Percentiles rank a stretch among this genome's conserved stretches.
These are phyloP conservation scores for Falco punctatus DNA, from an alignment of 2,113 vertebrate species.

Conservation along the genomic window DNA sequence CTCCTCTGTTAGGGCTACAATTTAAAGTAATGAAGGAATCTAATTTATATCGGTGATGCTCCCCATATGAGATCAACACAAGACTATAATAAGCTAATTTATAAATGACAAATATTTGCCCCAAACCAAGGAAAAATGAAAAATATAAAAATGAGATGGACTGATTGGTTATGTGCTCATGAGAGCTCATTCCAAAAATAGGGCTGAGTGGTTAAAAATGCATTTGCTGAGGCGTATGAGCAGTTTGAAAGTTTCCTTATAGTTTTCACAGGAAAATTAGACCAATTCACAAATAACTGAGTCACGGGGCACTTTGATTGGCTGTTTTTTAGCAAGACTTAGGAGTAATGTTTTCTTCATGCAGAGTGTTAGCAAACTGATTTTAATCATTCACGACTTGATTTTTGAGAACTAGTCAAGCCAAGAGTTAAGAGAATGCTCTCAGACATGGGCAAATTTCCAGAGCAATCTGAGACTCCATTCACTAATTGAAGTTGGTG, in stretches of 20 bases:
- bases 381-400: neutral
- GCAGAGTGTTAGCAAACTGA: neutral
- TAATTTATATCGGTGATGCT: constrained; percentile 9
- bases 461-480: neutral
- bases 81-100: constrained; percentile 35
- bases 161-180: neutral
- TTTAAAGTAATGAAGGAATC: constrained; percentile 50
- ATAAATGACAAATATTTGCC: constrained; percentile 34
- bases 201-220: neutral
- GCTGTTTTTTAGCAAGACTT: neutral
- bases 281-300: neutral
- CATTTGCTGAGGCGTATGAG: neutral
- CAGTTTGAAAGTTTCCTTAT: neutral
- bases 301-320: neutral
- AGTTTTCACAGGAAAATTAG: constrained; percentile 15
- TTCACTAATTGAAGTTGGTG: neutral
- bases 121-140: constrained; percentile 10
- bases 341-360: neutral
- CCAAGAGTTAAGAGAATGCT: neutral
- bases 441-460: neutral
- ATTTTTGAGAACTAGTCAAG: constrained; percentile 1
- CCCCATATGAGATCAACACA: neutral
- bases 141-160: neutral
- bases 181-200: neutral
- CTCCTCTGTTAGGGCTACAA: constrained; percentile 25